These are phyloP conservation scores for Centroberyx gerrardi DNA, from an alignment of 2,797 vertebrate species.

Conservation along the genomic window DNA sequence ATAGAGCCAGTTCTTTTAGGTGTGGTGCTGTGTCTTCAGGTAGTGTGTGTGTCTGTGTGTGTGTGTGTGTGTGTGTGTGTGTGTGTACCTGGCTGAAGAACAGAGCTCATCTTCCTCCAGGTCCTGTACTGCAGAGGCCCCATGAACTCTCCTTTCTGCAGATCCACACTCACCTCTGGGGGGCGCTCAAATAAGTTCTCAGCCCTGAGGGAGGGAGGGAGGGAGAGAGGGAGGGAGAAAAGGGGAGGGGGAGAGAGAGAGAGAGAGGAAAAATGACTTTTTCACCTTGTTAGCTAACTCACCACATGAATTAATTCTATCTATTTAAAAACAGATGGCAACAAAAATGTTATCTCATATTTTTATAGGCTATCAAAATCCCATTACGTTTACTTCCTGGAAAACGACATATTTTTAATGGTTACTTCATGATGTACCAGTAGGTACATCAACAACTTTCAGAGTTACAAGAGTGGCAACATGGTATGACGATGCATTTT, in stretches of 20 bases:
- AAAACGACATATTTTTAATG: too few relatives aligned
- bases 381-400: too few relatives aligned
- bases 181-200: constrained; percentile 77
- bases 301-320: too few relatives aligned
- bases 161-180: constrained; percentile 64
- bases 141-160: constrained; percentile 76
- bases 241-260: background rate
- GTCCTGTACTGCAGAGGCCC: constrained; percentile 83
- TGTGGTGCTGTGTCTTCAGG: background rate
- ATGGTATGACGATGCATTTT: too few relatives aligned
- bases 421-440: too few relatives aligned
- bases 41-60: constrained; percentile 1
- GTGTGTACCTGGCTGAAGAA: constrained; percentile 76
- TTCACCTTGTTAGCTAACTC: too few relatives aligned
- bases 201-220: constrained; percentile 53
- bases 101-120: constrained; percentile 82
- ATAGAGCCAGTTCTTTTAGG: background rate
- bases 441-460: too few relatives aligned
- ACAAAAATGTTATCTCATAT: too few relatives aligned
- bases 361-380: too few relatives aligned
- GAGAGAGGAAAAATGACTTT: background rate
- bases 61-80: background rate
- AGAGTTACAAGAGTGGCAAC: too few relatives aligned
- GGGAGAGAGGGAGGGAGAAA: background rate
- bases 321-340: too few relatives aligned